These are phyloP conservation scores for Latrodectus elegans DNA, from an alignment of 2,888 invertebrate genomes.

Conservation along the genomic window DNA sequence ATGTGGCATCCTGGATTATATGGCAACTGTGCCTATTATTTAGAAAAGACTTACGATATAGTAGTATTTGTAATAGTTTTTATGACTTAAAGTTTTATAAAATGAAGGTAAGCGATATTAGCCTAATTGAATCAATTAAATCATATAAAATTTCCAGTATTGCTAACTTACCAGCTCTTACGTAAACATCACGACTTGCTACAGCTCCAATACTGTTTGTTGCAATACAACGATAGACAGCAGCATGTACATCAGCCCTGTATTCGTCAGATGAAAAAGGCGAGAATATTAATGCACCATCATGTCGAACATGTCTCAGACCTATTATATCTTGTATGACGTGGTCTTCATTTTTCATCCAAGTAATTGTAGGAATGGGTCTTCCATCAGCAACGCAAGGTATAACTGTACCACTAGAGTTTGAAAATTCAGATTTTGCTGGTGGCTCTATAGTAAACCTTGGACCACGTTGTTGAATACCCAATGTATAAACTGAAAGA, in stretches of 20 bases:
- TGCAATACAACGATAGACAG: slow-evolving; percentile 54
- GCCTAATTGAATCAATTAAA: not conserved
- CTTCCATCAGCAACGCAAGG: slow-evolving; percentile 62
- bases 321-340: slow-evolving; percentile 51
- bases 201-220: slow-evolving; percentile 60
- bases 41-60: no score
- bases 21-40: no score
- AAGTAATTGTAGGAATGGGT: slow-evolving; percentile 52
- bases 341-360: slow-evolving; percentile 62
- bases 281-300: slow-evolving; percentile 64
- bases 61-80: no score
- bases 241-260: slow-evolving; percentile 65
- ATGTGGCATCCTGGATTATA: no score
- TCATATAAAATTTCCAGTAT: not conserved
- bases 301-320: slow-evolving; percentile 61
- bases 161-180: slow-evolving; percentile 58
- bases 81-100: no score
- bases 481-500: slow-evolving; percentile 19
- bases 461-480: slow-evolving; percentile 51
- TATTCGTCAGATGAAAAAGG: slow-evolving; percentile 66
- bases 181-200: slow-evolving; percentile 54
- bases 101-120: not conserved
- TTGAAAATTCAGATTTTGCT: slow-evolving; percentile 62
- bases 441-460: slow-evolving; percentile 66
- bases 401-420: slow-evolving; percentile 67